A percentile compares a stretch with the other conserved stretches of the same genome.
phyloP scores from a whole-genome alignment of 2,797 vertebrate genomes.

The Neopelma chrysocephalum region DNA sequence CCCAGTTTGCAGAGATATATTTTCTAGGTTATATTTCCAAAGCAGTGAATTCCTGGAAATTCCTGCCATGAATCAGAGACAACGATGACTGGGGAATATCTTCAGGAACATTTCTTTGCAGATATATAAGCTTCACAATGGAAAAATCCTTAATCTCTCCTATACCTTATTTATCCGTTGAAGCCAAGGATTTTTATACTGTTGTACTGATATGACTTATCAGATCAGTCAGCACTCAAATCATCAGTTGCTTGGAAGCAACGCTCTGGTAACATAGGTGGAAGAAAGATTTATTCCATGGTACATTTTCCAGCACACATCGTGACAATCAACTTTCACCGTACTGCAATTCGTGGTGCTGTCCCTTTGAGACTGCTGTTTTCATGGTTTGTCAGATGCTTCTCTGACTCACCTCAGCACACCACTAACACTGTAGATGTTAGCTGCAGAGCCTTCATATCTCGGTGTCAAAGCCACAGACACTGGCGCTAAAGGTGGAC shows the following conservation, averaged over 20 bases:
- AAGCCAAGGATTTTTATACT: neutral
- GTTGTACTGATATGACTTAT: neutral
- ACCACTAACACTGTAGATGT: neutral
- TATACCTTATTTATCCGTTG: neutral
- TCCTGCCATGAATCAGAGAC: neutral
- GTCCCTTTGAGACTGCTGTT: neutral
- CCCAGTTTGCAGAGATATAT: neutral
- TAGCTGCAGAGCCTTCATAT: neutral
- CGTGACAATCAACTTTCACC: neutral
- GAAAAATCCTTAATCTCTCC: neutral
- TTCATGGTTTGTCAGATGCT: neutral
- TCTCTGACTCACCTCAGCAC: neutral
- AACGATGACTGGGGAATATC: neutral
- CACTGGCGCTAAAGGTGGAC: neutral
- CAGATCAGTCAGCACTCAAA: neutral
- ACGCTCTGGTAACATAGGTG: neutral
- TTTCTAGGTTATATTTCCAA: neutral
- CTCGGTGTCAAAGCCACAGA: neutral
- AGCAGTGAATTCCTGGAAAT: neutral
- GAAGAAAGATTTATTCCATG: neutral
- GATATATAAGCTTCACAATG: neutral
- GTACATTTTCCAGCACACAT: neutral
- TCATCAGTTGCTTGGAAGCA: constrained; percentile 3
- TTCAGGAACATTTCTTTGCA: neutral
- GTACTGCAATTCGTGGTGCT: neutral